Percentiles rank a stretch among this genome's conserved stretches.
These are phyloP conservation scores for Ianthella basta DNA, from an alignment of 37 sponge, comb jelly and placozoan genomes.

Conservation along the genomic window DNA sequence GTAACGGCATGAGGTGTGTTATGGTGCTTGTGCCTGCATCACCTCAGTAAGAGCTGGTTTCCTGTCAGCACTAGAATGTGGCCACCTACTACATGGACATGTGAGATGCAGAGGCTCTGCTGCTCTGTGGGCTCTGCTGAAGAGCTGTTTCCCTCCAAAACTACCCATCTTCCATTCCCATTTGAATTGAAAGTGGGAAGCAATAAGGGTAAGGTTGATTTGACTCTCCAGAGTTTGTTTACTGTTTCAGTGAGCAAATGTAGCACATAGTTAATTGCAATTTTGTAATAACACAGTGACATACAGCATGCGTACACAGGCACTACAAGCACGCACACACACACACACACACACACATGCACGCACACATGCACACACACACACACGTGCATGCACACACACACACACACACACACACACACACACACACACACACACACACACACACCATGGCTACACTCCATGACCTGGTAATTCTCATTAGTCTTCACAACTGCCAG, in stretches of 20 bases:
- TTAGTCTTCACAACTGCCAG: slow-evolving; percentile 1
- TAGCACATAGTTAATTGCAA: no score
- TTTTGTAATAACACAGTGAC: no score
- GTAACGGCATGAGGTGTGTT: no score
- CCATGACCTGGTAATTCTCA: neutral
- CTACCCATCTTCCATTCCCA: slow-evolving; percentile 53
- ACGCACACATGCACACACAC: no score
- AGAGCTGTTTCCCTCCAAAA: slow-evolving; percentile 38
- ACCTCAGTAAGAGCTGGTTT: slow-evolving; percentile 14
- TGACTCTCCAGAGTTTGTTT: neutral
- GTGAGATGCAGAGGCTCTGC: neutral
- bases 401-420: neutral
- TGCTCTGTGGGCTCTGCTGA: neutral
- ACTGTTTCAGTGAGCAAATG: no score
- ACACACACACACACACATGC: slow-evolving; percentile 27
- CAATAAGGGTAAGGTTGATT: slow-evolving; percentile 46
- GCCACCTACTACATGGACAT: neutral
- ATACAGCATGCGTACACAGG: neutral
- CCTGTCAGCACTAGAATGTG: neutral
- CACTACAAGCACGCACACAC: neutral
- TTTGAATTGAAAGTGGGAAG: slow-evolving; percentile 26
- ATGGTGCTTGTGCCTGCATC: neutral
- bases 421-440: neutral
- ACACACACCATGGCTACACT: neutral
- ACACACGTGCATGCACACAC: neutral